Evolutionary conservation across 2,888 invertebrate genomes (phyloP), one percentile per base, ranked within the genome.

Genomic region (Anagyrus pseudococci): DNA sequence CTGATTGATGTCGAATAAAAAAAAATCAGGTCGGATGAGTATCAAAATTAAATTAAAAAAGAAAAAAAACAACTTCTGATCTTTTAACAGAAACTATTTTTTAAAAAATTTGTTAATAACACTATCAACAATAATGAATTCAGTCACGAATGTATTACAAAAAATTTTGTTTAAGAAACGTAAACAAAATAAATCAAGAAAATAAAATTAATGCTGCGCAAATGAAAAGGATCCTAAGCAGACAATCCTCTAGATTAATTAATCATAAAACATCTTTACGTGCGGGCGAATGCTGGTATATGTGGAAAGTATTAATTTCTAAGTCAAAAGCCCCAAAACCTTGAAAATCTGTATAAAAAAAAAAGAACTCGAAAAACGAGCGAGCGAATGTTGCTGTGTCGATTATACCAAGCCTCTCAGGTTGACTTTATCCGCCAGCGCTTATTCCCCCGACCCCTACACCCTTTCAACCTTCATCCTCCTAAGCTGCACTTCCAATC

Each of bases 221-320:
- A 68, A 75, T 72, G 73, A 72, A 72, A 75, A 72, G 72, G 69
- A 71, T 72, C 72, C 70, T 70, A 68, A 70, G 68, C 71, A 70
- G 75, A 76, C 77, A 77, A 77, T 77, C 77, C 73, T 73, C 67
- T 63, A 66, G 65, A 68, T 70, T 73, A 74, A 65, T 61, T 74
- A 76, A 71, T 69, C 69, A 69, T 70, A 72, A 71, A 72, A 69
- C 67, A 67, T 69, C 68, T 69, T 68, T 58, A 67, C 70, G 68
- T 70, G 62, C 66, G 63, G 58, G 66, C 57, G 71, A 68, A 68
- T 70, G 58, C 62, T 64, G 58, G 70, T 69, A 66, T 69, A 67
- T 62, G 62, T 68, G 72, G 74, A 77, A 78, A 78, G 75, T 78
- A 77, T 74, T 76, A 72, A 77, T 72, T 72, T 72, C 69, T 76